phyloP scores from a whole-genome alignment of 2,113 vertebrate species.

The Rousettus leschenaultii region DNA sequence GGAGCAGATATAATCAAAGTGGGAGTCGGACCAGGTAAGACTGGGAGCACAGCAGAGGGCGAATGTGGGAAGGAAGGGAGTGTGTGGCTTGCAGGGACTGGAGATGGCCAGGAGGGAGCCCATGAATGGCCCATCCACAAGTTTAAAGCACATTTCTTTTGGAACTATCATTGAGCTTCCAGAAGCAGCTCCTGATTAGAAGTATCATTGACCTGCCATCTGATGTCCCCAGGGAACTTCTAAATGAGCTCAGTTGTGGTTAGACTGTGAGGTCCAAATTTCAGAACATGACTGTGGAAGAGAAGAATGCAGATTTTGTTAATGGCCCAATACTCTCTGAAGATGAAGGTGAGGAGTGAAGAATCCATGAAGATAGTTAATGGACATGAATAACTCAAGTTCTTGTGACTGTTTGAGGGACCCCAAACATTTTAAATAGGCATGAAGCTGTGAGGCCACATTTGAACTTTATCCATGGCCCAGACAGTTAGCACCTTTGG shows the following conservation, averaged over 20 bases:
- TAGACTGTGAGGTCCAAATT: not conserved
- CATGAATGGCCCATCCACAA: not conserved
- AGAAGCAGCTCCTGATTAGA: not conserved
- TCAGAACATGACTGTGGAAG: not conserved
- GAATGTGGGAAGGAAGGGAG: not conserved
- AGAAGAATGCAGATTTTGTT: not conserved
- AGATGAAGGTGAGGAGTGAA: not conserved
- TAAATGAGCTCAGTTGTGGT: not conserved
- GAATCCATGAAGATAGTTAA: not conserved
- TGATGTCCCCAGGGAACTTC: not conserved
- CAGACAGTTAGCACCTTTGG: not conserved
- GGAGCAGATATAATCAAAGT: slow-evolving; percentile 99
- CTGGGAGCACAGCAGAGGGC: not conserved
- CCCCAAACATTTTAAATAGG: not conserved
- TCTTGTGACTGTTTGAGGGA: not conserved
- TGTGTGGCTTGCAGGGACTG: not conserved
- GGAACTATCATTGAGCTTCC: not conserved
- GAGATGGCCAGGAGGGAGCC: not conserved
- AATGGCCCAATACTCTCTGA: not conserved
- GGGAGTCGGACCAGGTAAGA: slow-evolving; percentile 96
- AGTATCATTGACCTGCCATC: not conserved
- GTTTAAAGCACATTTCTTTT: not conserved
- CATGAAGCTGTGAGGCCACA: not conserved
- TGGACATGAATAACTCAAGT: not conserved
- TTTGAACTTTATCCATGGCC: not conserved